Conservation (phyloP, 2,113 vertebrate species). For the Rhabdomys dilectus region DNA sequence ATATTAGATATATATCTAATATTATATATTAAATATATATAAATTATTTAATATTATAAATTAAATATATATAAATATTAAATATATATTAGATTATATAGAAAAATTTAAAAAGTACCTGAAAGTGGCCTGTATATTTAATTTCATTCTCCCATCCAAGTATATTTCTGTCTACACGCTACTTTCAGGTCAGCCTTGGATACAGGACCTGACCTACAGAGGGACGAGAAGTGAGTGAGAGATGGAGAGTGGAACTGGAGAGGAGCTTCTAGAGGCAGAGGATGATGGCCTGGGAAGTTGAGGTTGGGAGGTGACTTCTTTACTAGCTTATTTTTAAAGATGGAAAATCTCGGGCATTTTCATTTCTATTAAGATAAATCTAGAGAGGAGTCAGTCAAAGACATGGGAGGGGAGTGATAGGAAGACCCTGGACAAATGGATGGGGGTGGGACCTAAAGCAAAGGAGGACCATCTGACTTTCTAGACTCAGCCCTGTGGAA, state of each 20-base stretch:
- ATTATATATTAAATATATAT: too few relatives aligned
- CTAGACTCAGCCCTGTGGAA: background rate
- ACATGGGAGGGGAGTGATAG: background rate
- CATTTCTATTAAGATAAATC: background rate
- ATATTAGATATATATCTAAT: too few relatives aligned
- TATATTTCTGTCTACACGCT: background rate
- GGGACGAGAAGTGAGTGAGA: background rate
- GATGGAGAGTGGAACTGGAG: rapidly evolving
- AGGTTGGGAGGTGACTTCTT: background rate
- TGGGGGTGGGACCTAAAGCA: background rate
- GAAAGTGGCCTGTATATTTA: background rate
- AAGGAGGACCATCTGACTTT: background rate
- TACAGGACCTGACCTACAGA: background rate
- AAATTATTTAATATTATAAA: too few relatives aligned
- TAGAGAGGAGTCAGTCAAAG: background rate
- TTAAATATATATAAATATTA: too few relatives aligned
- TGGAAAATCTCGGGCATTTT: background rate
- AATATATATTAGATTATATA: too few relatives aligned
- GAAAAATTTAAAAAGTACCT: background rate
- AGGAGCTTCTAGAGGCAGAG: background rate
- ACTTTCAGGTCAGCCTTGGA: background rate
- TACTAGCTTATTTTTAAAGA: background rate
- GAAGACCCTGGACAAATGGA: background rate
- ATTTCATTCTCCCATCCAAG: background rate
- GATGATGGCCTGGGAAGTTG: background rate